These are phyloP conservation scores for Acyrthosiphon pisum DNA, from an alignment of 1,140 invertebrate species.

Conservation along the genomic window DNA sequence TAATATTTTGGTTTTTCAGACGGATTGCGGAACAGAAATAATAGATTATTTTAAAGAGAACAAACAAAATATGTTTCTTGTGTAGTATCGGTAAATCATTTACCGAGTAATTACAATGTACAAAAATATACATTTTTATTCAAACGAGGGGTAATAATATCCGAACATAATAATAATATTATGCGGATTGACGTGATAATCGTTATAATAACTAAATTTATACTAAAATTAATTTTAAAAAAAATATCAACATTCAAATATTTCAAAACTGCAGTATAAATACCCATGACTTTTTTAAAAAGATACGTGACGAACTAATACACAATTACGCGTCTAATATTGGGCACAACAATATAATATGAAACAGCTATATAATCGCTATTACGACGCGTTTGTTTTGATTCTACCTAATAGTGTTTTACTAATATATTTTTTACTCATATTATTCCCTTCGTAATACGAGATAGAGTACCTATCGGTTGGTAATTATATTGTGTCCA, in stretches of 20 bases:
- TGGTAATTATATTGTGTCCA: not conserved
- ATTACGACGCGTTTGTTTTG: not conserved
- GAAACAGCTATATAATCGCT: not conserved
- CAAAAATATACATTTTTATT: not conserved
- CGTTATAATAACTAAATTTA: not conserved
- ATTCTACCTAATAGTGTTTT: not conserved
- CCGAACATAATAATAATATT: too few species aligned
- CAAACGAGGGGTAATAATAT: not conserved
- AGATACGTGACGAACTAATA: not conserved
- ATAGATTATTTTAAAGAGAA: not conserved
- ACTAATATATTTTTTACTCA: not conserved
- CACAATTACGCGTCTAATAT: not conserved
- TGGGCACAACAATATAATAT: not conserved
- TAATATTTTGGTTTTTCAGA: not conserved
- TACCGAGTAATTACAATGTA: not conserved
- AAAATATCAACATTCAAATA: not conserved
- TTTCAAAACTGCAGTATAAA: not conserved
- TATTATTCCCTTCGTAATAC: not conserved
- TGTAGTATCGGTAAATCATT: too few species aligned
- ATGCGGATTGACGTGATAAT: not conserved
- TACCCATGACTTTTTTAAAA: not conserved
- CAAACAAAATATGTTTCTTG: not conserved
- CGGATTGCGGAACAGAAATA: not conserved
- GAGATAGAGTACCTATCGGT: not conserved
- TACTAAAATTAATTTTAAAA: not conserved